Conservation (phyloP, 2,113 vertebrate genomes). For the Talpa occidentalis region DNA sequence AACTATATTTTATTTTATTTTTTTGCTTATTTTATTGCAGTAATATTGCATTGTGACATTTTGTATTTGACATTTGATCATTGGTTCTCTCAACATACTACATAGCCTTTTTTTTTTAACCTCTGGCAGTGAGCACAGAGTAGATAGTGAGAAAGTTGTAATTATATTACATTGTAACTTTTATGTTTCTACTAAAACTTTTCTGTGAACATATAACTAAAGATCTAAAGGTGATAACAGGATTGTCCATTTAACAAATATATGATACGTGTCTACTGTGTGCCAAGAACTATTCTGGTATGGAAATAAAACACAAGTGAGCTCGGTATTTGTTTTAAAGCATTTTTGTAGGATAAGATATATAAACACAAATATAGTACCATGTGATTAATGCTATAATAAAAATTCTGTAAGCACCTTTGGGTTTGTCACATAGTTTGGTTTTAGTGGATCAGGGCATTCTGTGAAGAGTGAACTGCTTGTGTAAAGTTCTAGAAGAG, state of each 20-base stretch:
- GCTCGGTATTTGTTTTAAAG: not conserved
- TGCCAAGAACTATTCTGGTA: not conserved
- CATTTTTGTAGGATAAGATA: not conserved
- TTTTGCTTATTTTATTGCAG: no score
- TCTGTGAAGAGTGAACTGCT: not conserved
- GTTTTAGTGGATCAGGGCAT: not conserved
- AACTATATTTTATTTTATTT: not conserved
- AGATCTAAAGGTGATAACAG: not conserved
- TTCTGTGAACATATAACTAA: not conserved
- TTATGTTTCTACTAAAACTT: not conserved
- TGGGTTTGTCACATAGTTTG: not conserved
- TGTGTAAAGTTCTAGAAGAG: not conserved
- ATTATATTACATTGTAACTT: not conserved
- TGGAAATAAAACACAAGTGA: not conserved
- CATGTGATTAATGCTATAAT: not conserved
- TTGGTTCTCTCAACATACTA: not conserved
- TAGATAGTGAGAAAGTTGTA: not conserved
- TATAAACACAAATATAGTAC: not conserved
- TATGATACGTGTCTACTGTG: not conserved
- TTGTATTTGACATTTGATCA: conserved; percentile 14
- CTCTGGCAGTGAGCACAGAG: not conserved
- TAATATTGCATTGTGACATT: not conserved
- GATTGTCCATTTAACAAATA: not conserved
- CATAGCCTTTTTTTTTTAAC: not conserved
- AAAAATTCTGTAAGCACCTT: not conserved